Conservation (phyloP, 2,113 vertebrate genomes). For the Panthera tigris region DNA sequence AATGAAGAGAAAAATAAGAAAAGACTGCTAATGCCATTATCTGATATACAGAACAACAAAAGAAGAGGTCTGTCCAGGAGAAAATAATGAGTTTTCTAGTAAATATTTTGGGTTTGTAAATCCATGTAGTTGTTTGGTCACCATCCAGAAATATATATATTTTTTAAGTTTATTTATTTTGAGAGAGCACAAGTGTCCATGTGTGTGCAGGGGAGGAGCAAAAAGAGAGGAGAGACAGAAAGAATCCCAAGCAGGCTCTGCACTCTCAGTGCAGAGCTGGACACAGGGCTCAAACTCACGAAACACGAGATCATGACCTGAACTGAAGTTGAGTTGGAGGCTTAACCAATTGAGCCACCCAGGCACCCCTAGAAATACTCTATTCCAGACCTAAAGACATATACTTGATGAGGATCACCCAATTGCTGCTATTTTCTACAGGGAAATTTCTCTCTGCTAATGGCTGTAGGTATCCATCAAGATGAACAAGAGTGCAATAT, state of each 20-base stretch:
- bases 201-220: no score
- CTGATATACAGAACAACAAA: conserved; percentile 18
- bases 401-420: not conserved
- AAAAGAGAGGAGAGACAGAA: no score
- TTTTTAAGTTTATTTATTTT: no score
- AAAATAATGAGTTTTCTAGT: not conserved
- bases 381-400: not conserved
- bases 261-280: no score
- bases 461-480: not conserved
- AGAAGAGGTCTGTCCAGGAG: not conserved
- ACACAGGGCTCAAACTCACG: no score
- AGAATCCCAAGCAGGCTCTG: no score
- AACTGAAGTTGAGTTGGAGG: no score
- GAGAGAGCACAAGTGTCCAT: no score
- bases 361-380: not conserved
- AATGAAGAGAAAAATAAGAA: conserved; percentile 28
- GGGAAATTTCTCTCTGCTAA: conserved; percentile 8
- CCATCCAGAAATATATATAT: not conserved
- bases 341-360: no score
- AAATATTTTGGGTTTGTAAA: conserved; percentile 3
- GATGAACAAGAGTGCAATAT: not conserved
- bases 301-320: no score
- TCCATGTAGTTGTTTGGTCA: not conserved
- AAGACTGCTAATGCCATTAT: not conserved
- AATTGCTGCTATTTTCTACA: conserved; percentile 21